A percentile compares a stretch with the other conserved stretches of the same genome.
Conservation (phyloP, 2,113 vertebrate species). For the Kryptolebias marmoratus region DNA sequence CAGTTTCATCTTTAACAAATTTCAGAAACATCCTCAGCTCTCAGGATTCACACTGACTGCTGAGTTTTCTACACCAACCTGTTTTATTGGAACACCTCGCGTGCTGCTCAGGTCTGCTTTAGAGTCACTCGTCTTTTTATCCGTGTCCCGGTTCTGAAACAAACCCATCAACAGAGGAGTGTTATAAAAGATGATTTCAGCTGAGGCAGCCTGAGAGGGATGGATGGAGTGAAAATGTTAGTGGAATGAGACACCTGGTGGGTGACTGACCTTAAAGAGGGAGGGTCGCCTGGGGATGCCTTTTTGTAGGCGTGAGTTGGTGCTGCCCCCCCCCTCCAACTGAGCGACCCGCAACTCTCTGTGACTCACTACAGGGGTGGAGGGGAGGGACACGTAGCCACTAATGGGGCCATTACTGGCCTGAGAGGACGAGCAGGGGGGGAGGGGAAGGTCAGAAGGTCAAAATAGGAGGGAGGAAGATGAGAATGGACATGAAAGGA, state of each 20-base stretch:
- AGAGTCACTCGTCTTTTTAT: constrained; percentile 87
- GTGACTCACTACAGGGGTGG: constrained; percentile 92
- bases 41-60: too few species aligned
- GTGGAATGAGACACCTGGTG: constrained; percentile 25
- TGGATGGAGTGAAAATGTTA: constrained; percentile 30
- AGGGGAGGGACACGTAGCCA: constrained; percentile 92
- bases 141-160: constrained; percentile 89
- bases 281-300: constrained; percentile 90
- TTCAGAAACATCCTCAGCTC: too few species aligned
- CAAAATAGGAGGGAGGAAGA: neutral
- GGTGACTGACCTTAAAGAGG: constrained; percentile 88
- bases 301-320: constrained; percentile 84
- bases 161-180: constrained; percentile 30
- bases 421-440: constrained; percentile 71
- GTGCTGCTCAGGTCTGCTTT: constrained; percentile 84
- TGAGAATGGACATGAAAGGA: constrained; percentile 2
- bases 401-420: constrained; percentile 89
- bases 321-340: constrained; percentile 77
- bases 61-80: constrained; percentile 73
- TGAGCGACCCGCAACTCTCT: constrained; percentile 86
- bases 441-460: constrained; percentile 14
- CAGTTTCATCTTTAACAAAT: too few species aligned
- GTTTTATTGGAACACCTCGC: constrained; percentile 90
- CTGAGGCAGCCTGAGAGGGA: neutral
- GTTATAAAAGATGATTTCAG: too few species aligned